Conservation (phyloP, 2,797 vertebrate species). For the Hoplostethus atlanticus region DNA sequence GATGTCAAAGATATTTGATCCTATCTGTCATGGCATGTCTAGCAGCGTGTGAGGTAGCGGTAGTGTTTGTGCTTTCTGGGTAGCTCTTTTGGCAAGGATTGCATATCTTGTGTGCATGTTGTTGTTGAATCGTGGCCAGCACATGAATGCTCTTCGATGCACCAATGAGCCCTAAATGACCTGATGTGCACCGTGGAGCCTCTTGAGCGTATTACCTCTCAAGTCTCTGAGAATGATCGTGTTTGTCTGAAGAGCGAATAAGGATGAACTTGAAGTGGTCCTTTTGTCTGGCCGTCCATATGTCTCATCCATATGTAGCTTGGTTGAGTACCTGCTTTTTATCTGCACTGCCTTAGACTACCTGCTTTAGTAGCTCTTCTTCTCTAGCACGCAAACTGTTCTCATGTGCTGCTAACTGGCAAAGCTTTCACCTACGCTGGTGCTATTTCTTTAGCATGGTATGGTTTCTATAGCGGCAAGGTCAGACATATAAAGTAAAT, state of each 20-base stretch:
- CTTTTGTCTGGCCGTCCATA: neutral
- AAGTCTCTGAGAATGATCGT: constrained; percentile 12
- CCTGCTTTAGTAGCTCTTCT: neutral
- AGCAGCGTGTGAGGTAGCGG: neutral
- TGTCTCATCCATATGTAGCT: neutral
- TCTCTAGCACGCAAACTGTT: neutral
- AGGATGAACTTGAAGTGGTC: neutral
- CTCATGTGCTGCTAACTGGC: neutral
- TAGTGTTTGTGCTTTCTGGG: neutral
- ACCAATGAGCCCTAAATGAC: neutral
- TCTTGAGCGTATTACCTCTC: constrained; percentile 10
- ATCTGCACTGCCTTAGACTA: neutral
- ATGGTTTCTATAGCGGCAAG: neutral
- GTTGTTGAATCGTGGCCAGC: neutral
- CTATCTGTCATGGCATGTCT: neutral
- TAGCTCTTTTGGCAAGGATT: too few relatives aligned
- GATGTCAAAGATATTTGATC: neutral
- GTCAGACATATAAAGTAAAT: too few relatives aligned
- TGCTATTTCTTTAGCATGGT: neutral
- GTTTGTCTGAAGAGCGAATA: constrained; percentile 16
- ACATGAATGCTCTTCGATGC: constrained; percentile 1
- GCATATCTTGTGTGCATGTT: too few relatives aligned
- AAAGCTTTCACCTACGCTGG: neutral
- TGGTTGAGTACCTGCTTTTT: neutral
- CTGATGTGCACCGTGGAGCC: constrained; percentile 5